Evolutionary conservation across 2,888 invertebrate genomes (phyloP).

Genomic region (Allophyes oxyacanthae): DNA sequence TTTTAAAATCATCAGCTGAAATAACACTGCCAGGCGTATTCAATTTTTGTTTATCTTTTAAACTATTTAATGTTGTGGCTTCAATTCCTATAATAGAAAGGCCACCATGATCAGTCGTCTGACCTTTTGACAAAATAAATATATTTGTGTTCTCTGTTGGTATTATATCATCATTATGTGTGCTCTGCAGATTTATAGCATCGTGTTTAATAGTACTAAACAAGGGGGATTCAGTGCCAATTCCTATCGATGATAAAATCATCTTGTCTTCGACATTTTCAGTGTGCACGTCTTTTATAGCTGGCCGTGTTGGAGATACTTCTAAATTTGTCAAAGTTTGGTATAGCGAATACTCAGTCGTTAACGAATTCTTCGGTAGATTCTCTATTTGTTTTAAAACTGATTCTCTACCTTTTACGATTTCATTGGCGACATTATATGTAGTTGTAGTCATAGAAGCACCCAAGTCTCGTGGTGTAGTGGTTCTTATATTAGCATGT

Average conservation of each 20-base stretch:
- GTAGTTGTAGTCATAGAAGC: conserved; percentile 2
- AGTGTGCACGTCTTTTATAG: not conserved
- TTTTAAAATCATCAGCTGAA: not conserved
- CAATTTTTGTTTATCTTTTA: too few relatives aligned
- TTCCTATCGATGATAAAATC: too few relatives aligned
- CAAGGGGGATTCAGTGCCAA: not conserved
- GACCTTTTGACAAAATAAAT: not conserved
- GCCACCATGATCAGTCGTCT: not conserved
- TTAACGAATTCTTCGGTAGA: not conserved
- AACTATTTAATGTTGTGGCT: too few relatives aligned
- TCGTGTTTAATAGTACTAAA: not conserved
- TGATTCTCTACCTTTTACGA: not conserved
- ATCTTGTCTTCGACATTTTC: not conserved
- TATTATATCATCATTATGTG: not conserved
- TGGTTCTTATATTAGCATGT: conserved; percentile 1
- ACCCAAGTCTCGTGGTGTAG: not conserved
- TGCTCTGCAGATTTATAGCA: not conserved
- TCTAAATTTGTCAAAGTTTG: not conserved
- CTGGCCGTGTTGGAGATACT: not conserved
- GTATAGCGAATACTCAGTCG: not conserved
- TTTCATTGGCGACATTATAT: conserved; percentile 2
- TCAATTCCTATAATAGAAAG: not conserved
- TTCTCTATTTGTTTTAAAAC: not conserved
- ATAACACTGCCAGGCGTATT: not conserved
- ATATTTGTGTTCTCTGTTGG: conserved; percentile 2